Base-by-base conservation (phyloP, 2,797 vertebrate species). In the Rhynchonycteris naso region DNA sequence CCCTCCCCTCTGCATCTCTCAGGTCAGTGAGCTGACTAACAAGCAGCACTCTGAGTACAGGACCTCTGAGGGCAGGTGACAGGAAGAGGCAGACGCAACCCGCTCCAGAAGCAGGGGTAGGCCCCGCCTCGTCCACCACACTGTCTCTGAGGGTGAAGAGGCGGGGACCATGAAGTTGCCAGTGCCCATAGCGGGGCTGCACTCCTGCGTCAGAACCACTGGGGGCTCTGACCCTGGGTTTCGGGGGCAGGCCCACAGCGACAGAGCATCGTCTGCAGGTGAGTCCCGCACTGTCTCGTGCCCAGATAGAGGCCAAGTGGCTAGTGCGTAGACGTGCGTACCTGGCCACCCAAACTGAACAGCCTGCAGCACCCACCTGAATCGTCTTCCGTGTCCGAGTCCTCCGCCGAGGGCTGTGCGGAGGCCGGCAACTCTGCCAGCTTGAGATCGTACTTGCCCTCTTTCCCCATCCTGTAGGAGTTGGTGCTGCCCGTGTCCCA, bases 401-500 rank as follows among this genome's bases (percentile, higher is more conserved):
- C 99, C 82, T 99, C 99, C 0, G 99, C 97, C 2, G 99, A 89
- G 12, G 99, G 99, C 95, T 99, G 99, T 0, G 99, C 94, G 75
- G 99, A 97, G 1, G 99, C 98, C 0, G 99, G 99, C 0, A 99
- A 99, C 92, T 99, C 99, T 1, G 99, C 99, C 94, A 99, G 97
- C 97, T 99, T 99, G 22, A 99, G 99, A 97, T 99, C 99, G 0
- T 99, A 99, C 96, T 99, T 99, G 59, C 99, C 99, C 95, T 99
- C 99, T 97, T 99, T 99, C 61, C 99, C 99, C 99, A 99, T 99
- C 94, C 99, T 98, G 98, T 99, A 99, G 4, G 99, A 99, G 98
- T 99, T 99, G 85, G 99, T 99, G 97, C 99, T 99, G 97, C 99
- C 99, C 0, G 99, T 99, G 93, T 99, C 99, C 99, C 99, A 99